Evolutionary conservation across 92 coral and sea anemone genomes (phyloP), one percentile per base, ranked within the genome.

Genomic region (Epizoanthus rinbou): DNA sequence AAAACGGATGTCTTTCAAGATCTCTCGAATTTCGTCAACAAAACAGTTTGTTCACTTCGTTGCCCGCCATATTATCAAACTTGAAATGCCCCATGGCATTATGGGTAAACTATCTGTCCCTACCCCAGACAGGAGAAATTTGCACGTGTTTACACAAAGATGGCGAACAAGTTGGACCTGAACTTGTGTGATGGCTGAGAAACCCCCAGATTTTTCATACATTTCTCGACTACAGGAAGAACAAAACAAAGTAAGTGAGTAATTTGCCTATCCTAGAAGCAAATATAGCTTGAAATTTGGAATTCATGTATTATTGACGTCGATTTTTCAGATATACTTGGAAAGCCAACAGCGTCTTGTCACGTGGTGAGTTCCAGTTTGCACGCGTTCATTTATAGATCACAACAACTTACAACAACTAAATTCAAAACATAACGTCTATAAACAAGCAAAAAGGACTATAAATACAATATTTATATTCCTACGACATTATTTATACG

Each of bases 191-290:
- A 76, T 80, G 67, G 90, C 80, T 63, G 65, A 83, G 54, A 69
- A 62, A 73, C 89, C 85, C 78, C 69, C 92, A 18, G 95, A 93
- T 58, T 80, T 87, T 24, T 69, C 88, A 19, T 79, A 81, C 18
- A 87, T 93, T 64, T 89, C 89, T 57, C 94, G 98, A 64, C 76
- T 97, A 9, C 89, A 92, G 65, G 98, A 94, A 70, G 94, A 94
- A 78, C 94, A 88, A 37, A 81, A 64, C 59, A 90, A 71, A 85
- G 99, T 97, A 88, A 86, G 73, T 67, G 21, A 64, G 52, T 24
- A 22, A 8, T 35, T 22, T 59, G 16, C 28, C 1, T 60, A 19
- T 15, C 25, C 35, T 45, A 23, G 4, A 1, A 53, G 19, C 37
- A 75, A 74, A 57, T n/a, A 18, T 22, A 31, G 19, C 14, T 57